Conservation (phyloP, 2,888 invertebrate species). For the Baronia brevicornis region DNA sequence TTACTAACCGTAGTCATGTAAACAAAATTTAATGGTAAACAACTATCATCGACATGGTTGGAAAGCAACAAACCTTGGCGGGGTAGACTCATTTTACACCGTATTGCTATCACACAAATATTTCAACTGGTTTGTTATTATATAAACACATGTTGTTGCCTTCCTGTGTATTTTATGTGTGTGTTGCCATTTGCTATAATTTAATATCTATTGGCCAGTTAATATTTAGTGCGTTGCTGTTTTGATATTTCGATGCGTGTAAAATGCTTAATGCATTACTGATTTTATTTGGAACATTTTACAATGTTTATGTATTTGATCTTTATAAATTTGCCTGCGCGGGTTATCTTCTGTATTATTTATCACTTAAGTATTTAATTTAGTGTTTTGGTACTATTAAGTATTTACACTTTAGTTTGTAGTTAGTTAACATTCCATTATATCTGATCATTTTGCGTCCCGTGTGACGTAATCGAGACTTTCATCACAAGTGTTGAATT, state of each 20-base stretch:
- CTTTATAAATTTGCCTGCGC: constrained; percentile 28
- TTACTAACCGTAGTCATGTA: too few species aligned
- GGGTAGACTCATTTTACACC: too few species aligned
- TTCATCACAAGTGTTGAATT: too few species aligned
- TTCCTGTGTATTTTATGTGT: neutral
- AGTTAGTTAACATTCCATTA: constrained; percentile 64
- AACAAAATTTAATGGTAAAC: too few species aligned
- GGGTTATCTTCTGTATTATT: constrained; percentile 41
- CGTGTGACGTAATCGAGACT: too few species aligned
- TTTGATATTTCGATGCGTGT: too few species aligned
- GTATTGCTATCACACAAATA: neutral
- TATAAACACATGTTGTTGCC: neutral
- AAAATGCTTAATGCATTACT: constrained; percentile 30
- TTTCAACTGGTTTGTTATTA: neutral
- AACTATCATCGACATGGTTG: too few species aligned
- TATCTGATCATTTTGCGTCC: constrained; percentile 24
- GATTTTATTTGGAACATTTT: constrained; percentile 23
- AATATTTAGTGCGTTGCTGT: too few species aligned
- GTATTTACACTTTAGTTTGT: constrained; percentile 40
- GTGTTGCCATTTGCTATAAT: neutral
- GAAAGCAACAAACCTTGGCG: too few species aligned
- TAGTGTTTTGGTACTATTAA: constrained; percentile 64
- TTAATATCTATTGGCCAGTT: neutral
- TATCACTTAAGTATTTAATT: constrained; percentile 56
- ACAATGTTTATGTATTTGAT: constrained; percentile 18